Base-by-base conservation (phyloP, 64 coral and sea anemone species). In the Stylophora pistillata region DNA sequence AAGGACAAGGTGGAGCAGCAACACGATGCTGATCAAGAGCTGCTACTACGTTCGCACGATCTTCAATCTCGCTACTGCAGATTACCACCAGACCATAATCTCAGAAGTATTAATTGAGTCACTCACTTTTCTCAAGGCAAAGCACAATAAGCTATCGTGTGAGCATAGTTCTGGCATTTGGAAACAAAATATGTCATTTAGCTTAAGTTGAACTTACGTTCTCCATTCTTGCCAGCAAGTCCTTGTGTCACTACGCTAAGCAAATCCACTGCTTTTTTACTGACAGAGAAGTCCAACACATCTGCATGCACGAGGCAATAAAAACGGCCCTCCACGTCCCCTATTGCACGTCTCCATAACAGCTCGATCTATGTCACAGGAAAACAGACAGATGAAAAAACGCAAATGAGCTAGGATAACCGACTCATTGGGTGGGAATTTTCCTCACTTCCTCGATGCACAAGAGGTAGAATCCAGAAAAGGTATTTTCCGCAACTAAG, bases 31-130 rank as follows among this genome's bases (percentile, higher is more conserved):
- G 92, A 81, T 98, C 95, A 32, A 98, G 74, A 6, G 95, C 92
- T 53, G 95, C 89, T 18, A 98, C 88, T 57, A 98, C 82, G 62
- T 94, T 86, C 25, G 95, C 87, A 55, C 82, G 79, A 62, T 94
- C 93, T 71, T 98, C 92, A 66, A 91, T 98, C 55, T 98, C 95
- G 6, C 37, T 94, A 74, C 92, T 98, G 69, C 95, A 98, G 30
- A 98, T 74, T 68, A 98, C 87, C n/a, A 94, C 80, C 25, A 98
- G 68, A 16, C 82, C 88, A 81, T 71, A 94, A 25, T 91, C 95
- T 98, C 63, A 13, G 92, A 76, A 55, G 65, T 18, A 78, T 89
- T 3, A 79, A 30, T 30, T 28, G 3, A n/a, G n/a, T n/a, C n/a
- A n/a, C n/a, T n/a, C n/a, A n/a, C n/a, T n/a, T n/a, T n/a, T n/a